Evolutionary conservation across 2,113 vertebrate genomes (phyloP), one percentile per base, ranked within the genome.

Genomic region (Eudyptes chrysolophus): DNA sequence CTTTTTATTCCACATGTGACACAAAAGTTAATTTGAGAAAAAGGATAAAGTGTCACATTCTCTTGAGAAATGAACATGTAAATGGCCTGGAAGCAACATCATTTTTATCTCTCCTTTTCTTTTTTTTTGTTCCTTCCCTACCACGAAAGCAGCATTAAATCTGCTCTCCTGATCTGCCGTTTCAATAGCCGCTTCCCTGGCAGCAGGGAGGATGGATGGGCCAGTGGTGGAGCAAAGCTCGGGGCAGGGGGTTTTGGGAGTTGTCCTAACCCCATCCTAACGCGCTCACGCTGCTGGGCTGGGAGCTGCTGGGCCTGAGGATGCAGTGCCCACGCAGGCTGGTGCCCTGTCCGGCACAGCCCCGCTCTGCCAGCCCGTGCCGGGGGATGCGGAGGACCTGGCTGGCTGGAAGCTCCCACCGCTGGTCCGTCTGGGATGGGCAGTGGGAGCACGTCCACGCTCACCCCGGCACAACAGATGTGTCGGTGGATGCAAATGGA

Each of bases 31-130:
- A 96, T 97, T 90, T 94, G 91, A 96, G 90, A 71, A 94, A 95
- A 86, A 83, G 97, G 89, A 97, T 96, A 81, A 96, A 97, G 90
- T 96, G 97, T 94, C 97, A 96, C 96, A 93, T 96, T 94, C 95
- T 96, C 96, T 91, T 97, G 97, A 97, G 95, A 84, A 97, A 97
- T 94, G 95, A 97, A 87, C 91, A 93, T 97, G 91, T 85, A 97
- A 96, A 97, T 96, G 94, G 93, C 95, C 91, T 97, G 94, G 87
- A 97, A 98, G 96, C 88, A 96, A 94, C 89, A 97, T 87, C 16
- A 68, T 95, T 96, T 94, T 94, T 90, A 48, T 94, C 57, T 54
- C 16, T 27, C 8, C 74, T 24, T 34, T 29, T 36, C 4, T 48
- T 27, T 46, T 42, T 19, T n/a, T n/a, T 30, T 19, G 13, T 14